Evolutionary conservation across 2,113 vertebrate genomes (phyloP).

Genomic region (Crypturellus undulatus): DNA sequence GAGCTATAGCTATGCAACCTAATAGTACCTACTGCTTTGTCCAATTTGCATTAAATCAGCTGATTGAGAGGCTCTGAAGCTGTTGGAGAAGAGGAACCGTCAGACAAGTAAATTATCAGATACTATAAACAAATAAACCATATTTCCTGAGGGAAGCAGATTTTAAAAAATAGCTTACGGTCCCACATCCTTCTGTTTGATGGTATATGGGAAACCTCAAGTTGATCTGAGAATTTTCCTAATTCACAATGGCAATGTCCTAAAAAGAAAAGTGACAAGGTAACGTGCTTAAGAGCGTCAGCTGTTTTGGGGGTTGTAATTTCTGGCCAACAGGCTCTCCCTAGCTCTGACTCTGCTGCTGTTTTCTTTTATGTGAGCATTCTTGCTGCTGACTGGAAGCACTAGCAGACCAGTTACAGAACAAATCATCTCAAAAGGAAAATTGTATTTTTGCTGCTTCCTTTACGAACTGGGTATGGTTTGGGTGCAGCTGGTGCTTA

Average conservation of each 20-base stretch:
- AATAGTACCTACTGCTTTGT: not conserved
- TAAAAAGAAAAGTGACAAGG: not conserved
- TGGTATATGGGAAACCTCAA: not conserved
- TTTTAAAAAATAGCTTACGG: not conserved
- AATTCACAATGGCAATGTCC: not conserved
- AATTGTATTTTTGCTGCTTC: not conserved
- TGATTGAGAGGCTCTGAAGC: not conserved
- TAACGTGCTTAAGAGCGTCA: not conserved
- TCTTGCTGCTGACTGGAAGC: not conserved
- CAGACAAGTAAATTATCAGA: not conserved
- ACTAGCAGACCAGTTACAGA: not conserved
- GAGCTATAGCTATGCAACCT: not conserved
- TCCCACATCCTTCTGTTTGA: not conserved
- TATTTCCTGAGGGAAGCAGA: not conserved
- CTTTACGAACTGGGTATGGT: rapidly evolving
- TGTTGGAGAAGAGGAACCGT: not conserved
- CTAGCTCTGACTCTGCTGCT: not conserved
- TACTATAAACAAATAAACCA: rapidly evolving
- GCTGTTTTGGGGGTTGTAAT: not conserved
- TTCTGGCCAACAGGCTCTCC: not conserved
- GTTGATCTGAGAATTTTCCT: not conserved
- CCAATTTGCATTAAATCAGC: not conserved
- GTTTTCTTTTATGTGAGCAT: not conserved
- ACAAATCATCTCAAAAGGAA: not conserved
- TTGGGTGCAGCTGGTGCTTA: rapidly evolving